Conservation (phyloP, 2,888 invertebrate species). For the Noctua janthe region DNA sequence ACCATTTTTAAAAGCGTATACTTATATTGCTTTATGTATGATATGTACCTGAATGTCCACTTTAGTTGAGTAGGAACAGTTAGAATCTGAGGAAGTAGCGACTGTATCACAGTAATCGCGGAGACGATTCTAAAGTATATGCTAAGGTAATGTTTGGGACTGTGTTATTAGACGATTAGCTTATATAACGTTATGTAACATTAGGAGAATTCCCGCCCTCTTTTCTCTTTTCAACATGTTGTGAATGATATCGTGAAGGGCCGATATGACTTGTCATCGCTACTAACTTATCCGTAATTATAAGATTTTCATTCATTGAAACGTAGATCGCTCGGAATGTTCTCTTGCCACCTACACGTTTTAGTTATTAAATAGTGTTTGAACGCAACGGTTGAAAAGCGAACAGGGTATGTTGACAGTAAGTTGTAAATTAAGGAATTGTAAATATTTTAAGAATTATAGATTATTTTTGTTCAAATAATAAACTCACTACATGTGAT, state of each 20-base stretch:
- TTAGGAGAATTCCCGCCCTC: slow-evolving; percentile 77
- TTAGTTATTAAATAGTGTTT: slow-evolving; percentile 72
- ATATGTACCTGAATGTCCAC: slow-evolving; percentile 82
- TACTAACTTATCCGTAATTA: slow-evolving; percentile 58
- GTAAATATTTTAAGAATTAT: slow-evolving; percentile 88
- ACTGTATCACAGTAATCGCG: slow-evolving; percentile 37
- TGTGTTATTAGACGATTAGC: slow-evolving; percentile 88
- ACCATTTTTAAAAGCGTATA: slow-evolving; percentile 50
- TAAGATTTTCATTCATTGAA: slow-evolving; percentile 56
- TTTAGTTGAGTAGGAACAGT: slow-evolving; percentile 61
- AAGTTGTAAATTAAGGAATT: slow-evolving; percentile 87
- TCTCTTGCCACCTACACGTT: slow-evolving; percentile 80
- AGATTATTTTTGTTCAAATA: slow-evolving; percentile 90
- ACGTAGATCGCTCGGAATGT: slow-evolving; percentile 63
- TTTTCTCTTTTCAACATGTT: slow-evolving; percentile 90
- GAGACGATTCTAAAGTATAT: slow-evolving; percentile 64
- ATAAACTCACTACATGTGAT: slow-evolving; percentile 88
- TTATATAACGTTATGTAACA: slow-evolving; percentile 72
- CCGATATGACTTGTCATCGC: slow-evolving; percentile 53
- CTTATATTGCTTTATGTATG: slow-evolving; percentile 69
- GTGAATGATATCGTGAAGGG: slow-evolving; percentile 73
- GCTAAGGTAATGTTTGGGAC: slow-evolving; percentile 83
- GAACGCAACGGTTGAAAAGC: slow-evolving; percentile 89
- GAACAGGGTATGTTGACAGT: slow-evolving; percentile 89
- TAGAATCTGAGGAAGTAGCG: slow-evolving; percentile 60